These are phyloP conservation scores for Pissodes strobi DNA, from an alignment of 1,140 invertebrate species.

Conservation along the genomic window DNA sequence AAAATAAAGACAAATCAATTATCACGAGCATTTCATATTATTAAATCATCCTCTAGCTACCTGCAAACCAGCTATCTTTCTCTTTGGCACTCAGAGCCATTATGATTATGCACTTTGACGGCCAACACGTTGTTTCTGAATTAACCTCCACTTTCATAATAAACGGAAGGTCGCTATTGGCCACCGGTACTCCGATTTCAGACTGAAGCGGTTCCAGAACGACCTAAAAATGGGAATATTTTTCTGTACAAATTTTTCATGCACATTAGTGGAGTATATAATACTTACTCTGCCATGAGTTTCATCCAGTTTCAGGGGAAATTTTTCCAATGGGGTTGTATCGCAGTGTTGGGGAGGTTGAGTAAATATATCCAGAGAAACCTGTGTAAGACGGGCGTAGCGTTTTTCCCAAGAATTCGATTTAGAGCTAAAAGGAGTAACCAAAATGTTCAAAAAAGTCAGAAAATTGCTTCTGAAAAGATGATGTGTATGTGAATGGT, in stretches of 20 bases:
- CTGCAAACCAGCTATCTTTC: constrained; percentile 69
- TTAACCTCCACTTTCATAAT: constrained; percentile 68
- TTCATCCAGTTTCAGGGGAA: constrained; percentile 60
- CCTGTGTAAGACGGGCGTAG: constrained; percentile 64
- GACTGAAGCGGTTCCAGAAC: constrained; percentile 62
- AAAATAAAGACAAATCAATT: neutral
- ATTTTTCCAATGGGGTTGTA: constrained; percentile 56
- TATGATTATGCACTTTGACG: constrained; percentile 64
- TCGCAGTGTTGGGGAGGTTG: constrained; percentile 34
- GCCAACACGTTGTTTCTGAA: constrained; percentile 67
- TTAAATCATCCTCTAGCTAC: constrained; percentile 37
- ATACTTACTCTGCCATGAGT: constrained; percentile 59
- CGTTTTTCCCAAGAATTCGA: constrained; percentile 68
- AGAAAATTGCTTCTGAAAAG: no score
- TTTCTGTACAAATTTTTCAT: no score
- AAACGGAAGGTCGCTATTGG: constrained; percentile 67
- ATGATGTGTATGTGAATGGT: no score
- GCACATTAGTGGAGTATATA: no score
- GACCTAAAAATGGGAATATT: no score
- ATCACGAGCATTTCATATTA: no score
- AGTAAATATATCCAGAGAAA: constrained; percentile 62
- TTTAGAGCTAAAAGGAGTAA: constrained; percentile 52
- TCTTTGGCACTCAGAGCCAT: constrained; percentile 69
- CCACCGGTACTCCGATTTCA: constrained; percentile 64
- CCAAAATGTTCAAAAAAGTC: no score